A percentile compares a stretch with the other conserved stretches of the same genome.
These are phyloP conservation scores for Chelonus insularis DNA, from an alignment of 1,140 invertebrate species.

Conservation along the genomic window DNA sequence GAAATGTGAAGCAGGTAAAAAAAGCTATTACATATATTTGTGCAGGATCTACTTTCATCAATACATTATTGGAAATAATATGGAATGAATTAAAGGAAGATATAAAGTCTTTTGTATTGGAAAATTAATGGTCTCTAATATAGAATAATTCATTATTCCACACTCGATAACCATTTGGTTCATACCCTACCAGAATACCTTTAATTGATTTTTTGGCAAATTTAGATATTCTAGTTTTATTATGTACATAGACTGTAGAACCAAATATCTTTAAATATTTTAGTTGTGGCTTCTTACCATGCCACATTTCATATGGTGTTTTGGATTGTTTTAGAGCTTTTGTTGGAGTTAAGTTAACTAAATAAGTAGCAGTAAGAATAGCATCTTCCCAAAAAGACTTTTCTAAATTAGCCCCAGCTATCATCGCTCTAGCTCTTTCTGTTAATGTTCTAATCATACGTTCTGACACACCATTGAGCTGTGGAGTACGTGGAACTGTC, in stretches of 20 bases:
- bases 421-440: constrained; percentile 49
- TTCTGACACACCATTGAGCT: no score
- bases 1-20: no score
- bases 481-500: constrained; percentile 11
- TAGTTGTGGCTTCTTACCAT: constrained; percentile 52
- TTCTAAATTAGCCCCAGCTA: constrained; percentile 39
- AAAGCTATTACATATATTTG: no score
- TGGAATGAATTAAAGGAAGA: no score
- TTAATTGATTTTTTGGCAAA: constrained; percentile 53
- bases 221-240: constrained; percentile 50
- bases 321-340: constrained; percentile 43
- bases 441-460: constrained; percentile 53
- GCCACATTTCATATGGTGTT: constrained; percentile 59
- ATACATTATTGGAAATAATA: no score
- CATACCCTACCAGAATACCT: constrained; percentile 48
- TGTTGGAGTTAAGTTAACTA: constrained; percentile 38
- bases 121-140: no score
- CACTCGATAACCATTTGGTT: no score
- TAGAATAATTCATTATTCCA: no score
- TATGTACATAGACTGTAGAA: no score
- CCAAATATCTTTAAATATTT: constrained; percentile 57
- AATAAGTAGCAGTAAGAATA: constrained; percentile 42
- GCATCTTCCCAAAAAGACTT: constrained; percentile 52
- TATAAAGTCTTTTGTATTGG: no score
- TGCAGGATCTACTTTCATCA: no score